Conservation (phyloP, 2,113 vertebrate genomes). For the Eubucco bourcierii region DNA sequence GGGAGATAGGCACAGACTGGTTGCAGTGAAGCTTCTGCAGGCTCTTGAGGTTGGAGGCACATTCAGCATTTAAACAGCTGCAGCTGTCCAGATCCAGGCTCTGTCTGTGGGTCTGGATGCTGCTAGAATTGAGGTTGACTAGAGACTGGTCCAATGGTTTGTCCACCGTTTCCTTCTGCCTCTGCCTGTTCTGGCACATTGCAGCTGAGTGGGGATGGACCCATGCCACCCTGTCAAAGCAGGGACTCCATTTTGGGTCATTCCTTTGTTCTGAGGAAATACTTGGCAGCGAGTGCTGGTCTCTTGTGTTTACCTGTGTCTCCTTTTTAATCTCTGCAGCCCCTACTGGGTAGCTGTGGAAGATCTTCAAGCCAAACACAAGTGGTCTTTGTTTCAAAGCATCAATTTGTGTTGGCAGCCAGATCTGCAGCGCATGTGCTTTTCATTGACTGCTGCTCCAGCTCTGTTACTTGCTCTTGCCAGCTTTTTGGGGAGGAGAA, state of each 20-base stretch:
- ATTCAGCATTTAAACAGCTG: not conserved
- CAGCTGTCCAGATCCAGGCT: not conserved
- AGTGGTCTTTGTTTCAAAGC: conserved; percentile 78
- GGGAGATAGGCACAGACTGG: not conserved
- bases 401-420: conserved; percentile 75
- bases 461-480: conserved; percentile 35
- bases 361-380: conserved; percentile 67
- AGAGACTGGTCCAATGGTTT: not conserved
- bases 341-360: conserved; percentile 14
- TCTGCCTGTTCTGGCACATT: not conserved
- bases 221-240: not conserved
- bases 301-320: conserved; percentile 9
- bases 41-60: not conserved
- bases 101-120: not conserved
- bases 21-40: not conserved
- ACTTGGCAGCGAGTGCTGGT: not conserved
- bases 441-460: conserved; percentile 72
- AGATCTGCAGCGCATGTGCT: conserved; percentile 77
- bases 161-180: not conserved
- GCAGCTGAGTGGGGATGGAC: not conserved
- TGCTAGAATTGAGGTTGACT: not conserved
- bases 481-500: not conserved
- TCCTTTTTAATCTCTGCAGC: conserved; percentile 15
- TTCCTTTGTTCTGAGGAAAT: conserved; percentile 23
- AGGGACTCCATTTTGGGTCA: not conserved